Conservation (phyloP, 2,113 vertebrate species). For the Antigone vipio region DNA sequence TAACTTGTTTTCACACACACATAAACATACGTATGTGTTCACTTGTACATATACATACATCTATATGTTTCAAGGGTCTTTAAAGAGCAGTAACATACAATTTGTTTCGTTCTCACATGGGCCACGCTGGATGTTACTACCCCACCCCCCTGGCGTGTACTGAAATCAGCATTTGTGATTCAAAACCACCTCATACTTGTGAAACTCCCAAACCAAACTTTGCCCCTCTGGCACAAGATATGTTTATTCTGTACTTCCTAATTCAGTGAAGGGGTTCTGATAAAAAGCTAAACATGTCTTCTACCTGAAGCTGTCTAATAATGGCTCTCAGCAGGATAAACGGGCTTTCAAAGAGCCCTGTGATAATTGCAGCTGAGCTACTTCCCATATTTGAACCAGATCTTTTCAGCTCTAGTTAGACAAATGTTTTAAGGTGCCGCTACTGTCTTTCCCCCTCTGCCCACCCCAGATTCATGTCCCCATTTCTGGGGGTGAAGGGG, state of each 20-base stretch:
- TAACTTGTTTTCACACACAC: not conserved
- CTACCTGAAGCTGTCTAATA: not conserved
- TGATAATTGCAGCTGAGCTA: not conserved
- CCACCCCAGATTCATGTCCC: not conserved
- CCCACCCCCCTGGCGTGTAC: too few relatives aligned
- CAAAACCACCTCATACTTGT: not conserved
- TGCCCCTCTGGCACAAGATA: not conserved
- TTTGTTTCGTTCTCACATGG: not conserved
- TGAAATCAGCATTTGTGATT: not conserved
- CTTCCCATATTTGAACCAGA: not conserved
- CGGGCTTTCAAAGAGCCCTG: not conserved
- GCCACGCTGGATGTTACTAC: not conserved
- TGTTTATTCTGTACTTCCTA: not conserved
- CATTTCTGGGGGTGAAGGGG: rapidly evolving
- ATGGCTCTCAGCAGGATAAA: not conserved
- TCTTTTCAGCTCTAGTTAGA: not conserved
- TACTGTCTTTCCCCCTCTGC: not conserved
- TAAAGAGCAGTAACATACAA: not conserved
- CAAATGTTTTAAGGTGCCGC: not conserved
- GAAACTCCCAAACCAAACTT: not conserved
- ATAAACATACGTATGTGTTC: not conserved
- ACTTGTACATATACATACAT: not conserved
- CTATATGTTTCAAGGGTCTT: not conserved
- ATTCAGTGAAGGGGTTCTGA: not conserved
- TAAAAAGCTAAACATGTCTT: not conserved